A percentile compares a stretch with the other conserved stretches of the same genome.
These are phyloP conservation scores for Chydorus sphaericus DNA, from an alignment of 2,888 invertebrate genomes.

Conservation along the genomic window DNA sequence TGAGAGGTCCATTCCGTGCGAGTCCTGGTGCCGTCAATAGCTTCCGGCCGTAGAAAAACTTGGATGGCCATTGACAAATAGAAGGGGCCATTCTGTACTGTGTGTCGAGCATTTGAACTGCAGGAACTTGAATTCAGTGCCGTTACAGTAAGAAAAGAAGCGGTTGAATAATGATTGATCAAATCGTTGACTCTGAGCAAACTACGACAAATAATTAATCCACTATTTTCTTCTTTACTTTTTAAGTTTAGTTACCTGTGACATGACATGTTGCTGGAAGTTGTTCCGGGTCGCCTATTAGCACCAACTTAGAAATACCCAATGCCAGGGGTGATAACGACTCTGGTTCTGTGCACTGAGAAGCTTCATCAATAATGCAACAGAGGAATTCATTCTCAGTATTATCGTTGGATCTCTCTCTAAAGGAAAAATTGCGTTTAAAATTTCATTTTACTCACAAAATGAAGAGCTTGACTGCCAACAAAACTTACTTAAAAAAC, in stretches of 20 bases:
- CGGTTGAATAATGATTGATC: conserved; percentile 64
- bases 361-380: conserved; percentile 76
- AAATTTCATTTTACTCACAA: no score
- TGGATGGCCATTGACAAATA: conserved; percentile 65
- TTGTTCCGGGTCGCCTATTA: conserved; percentile 79
- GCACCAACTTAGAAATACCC: conserved; percentile 53
- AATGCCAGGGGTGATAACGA: conserved; percentile 62
- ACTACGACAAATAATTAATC: no score
- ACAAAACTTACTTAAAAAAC: not conserved
- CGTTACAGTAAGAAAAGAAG: conserved; percentile 39
- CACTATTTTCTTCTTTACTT: no score
- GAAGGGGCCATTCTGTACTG: conserved; percentile 79
- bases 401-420: not conserved
- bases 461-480: no score
- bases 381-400: conserved; percentile 32
- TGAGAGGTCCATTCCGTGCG: conserved; percentile 29
- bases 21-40: conserved; percentile 28
- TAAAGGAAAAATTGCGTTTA: no score
- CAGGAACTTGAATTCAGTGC: no score
- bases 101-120: conserved; percentile 40
- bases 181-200: conserved; percentile 50
- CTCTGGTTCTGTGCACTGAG: conserved; percentile 72
- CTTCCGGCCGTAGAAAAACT: conserved; percentile 46
- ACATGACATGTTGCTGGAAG: conserved; percentile 69
- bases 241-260: conserved; percentile 41